Evolutionary conservation across 2,888 invertebrate species (phyloP).

Genomic region (Criorhina ranunculi): DNA sequence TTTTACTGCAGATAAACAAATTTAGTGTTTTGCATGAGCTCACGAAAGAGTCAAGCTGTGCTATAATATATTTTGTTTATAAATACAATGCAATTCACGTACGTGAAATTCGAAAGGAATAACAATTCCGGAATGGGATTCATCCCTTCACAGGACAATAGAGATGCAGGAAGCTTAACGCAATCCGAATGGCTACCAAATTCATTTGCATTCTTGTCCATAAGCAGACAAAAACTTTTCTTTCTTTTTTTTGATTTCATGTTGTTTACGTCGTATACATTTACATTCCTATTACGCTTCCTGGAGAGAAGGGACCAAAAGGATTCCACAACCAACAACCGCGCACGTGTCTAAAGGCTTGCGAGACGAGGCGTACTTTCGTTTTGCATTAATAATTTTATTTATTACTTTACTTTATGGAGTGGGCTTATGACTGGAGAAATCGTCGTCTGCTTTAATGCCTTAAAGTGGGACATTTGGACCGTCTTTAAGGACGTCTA

Average conservation of each 20-base stretch:
- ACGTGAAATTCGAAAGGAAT: slow-evolving; percentile 54
- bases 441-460: slow-evolving; percentile 1
- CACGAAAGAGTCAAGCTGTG: slow-evolving; percentile 54
- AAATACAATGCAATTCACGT: slow-evolving; percentile 65
- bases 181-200: slow-evolving; percentile 34
- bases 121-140: slow-evolving; percentile 42
- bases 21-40: slow-evolving; percentile 63
- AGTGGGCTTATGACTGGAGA: background rate
- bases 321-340: slow-evolving; percentile 15
- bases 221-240: slow-evolving; percentile 52
- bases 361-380: slow-evolving; percentile 40
- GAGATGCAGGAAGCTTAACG: slow-evolving; percentile 61
- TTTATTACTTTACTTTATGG: slow-evolving; percentile 42
- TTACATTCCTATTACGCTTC: slow-evolving; percentile 26
- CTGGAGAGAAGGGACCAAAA: slow-evolving; percentile 3
- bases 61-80: slow-evolving; percentile 61
- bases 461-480: no score
- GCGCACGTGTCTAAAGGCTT: slow-evolving; percentile 58
- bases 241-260: slow-evolving; percentile 63
- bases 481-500: background rate
- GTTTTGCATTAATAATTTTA: slow-evolving; percentile 65
- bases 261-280: slow-evolving; percentile 44
- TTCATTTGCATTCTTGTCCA: slow-evolving; percentile 46
- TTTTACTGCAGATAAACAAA: slow-evolving; percentile 72
- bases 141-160: slow-evolving; percentile 38